Conservation (phyloP, 2,797 vertebrate genomes). For the Falco naumanni region DNA sequence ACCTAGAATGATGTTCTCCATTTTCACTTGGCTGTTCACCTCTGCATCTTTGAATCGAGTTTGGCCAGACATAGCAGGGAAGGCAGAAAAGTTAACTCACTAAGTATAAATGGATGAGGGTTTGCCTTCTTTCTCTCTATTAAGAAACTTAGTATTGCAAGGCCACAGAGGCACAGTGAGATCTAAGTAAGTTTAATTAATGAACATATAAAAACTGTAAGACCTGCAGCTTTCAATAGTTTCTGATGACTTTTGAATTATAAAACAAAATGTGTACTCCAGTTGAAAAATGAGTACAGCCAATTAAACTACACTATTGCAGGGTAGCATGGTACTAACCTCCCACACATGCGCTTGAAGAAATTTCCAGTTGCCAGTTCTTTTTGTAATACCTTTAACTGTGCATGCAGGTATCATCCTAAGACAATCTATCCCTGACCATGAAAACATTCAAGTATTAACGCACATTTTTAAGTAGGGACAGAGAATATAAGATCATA, state of each 20-base stretch:
- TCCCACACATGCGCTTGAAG: background rate
- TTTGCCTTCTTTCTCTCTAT: background rate
- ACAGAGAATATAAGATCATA: background rate
- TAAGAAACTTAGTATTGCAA: background rate
- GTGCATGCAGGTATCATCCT: fast-evolving
- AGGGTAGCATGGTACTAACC: background rate
- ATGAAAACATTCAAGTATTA: background rate
- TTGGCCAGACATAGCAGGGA: background rate
- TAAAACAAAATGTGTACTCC: background rate
- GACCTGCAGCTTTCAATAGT: background rate
- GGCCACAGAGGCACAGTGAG: background rate
- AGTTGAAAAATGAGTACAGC: background rate
- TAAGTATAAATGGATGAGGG: background rate
- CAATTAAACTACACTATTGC: background rate
- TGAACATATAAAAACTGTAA: background rate
- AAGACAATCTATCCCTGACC: background rate
- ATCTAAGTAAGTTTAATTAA: background rate
- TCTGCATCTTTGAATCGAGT: background rate
- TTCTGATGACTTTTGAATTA: background rate
- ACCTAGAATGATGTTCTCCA: background rate
- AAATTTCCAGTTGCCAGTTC: background rate
- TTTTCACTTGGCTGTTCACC: constrained; percentile 11
- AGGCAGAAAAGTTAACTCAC: background rate
- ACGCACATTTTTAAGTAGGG: background rate
- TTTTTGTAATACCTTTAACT: background rate